Percentiles rank a stretch among this genome's conserved stretches.
These are phyloP conservation scores for Phoebastria nigripes DNA, from an alignment of 2,797 vertebrate species.

Conservation along the genomic window DNA sequence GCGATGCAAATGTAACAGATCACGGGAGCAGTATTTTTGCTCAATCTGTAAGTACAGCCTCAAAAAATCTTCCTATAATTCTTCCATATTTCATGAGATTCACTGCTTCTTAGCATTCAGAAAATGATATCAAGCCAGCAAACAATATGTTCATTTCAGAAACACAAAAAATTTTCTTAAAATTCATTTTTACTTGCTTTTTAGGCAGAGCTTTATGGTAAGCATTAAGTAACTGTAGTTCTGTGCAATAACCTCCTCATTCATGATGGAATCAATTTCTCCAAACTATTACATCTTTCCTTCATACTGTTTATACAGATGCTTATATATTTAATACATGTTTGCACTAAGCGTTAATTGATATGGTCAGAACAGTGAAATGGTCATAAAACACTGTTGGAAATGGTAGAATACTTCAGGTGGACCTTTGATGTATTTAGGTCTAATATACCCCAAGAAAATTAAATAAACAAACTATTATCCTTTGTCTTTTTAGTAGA, in stretches of 20 bases:
- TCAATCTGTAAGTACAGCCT: not conserved
- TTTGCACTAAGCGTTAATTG: not conserved
- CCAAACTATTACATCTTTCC: not conserved
- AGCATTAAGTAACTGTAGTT: not conserved
- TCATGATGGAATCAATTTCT: not conserved
- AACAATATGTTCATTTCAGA: not conserved
- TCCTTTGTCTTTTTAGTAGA: not conserved
- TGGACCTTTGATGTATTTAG: not conserved
- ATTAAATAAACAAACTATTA: not conserved
- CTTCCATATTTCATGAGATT: not conserved
- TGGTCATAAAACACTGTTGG: not conserved
- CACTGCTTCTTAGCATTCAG: not conserved
- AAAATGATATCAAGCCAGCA: not conserved
- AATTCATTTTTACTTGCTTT: not conserved
- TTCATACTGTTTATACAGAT: not conserved
- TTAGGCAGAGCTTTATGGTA: not conserved
- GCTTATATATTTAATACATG: not conserved
- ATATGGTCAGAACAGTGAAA: not conserved
- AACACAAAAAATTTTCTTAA: not conserved
- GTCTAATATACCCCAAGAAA: not conserved
- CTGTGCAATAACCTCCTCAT: not conserved
- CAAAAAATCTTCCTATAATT: not conserved
- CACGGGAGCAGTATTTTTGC: not conserved
- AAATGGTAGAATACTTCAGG: not conserved
- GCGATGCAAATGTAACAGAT: not conserved